Evolutionary conservation across 2,888 invertebrate genomes (phyloP), one percentile per base, ranked within the genome.

Genomic region (Baronia brevicornis): DNA sequence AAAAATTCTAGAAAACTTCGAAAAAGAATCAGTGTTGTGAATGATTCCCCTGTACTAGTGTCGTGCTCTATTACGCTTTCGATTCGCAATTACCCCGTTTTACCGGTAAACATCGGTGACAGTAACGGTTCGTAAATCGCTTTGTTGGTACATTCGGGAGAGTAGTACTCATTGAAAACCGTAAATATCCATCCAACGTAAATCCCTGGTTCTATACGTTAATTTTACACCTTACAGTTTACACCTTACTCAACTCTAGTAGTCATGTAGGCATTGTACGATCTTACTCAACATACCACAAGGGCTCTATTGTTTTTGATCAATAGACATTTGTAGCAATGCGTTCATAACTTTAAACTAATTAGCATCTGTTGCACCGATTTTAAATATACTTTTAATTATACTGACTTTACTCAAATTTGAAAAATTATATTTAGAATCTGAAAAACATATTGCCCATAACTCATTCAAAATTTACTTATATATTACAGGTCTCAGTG

Each of bases 101-200:
- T 55, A 49, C 47, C 54, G 59, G 58, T 66, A 50, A 55, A 54
- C 45, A 58, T 64, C 69, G 65, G 65, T 61, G 64, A 65, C 67
- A 67, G 48, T 67, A 68, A 67, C 68, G 66, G 67, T n/a, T n/a
- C n/a, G n/a, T n/a, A 59, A 50, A 52, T 30, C 43, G 37, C 36
- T 46, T 44, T 34, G 27, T 33, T 21, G 15, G 25, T 21, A 13
- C 19, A 19, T 8, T 14, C 28, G 28, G 34, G 26, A 31, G 32
- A 31, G 32, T 41, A 33, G 33, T 29, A 26, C 21, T 17, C 20
- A 31, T 23, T 23, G 3, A 33, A 22, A 28, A 24, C 5, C 5
- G 7, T 20, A 29, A 25, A 28, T n/a, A n/a, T n/a, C n/a, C n/a
- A n/a, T 17, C 9, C 9, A 18, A 18, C 6, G 3, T 8, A 23